A percentile compares a stretch with the other conserved stretches of the same genome.
phyloP scores from a whole-genome alignment of 53 echinoderm and acorn worm genomes.

The Henricia sp. region DNA sequence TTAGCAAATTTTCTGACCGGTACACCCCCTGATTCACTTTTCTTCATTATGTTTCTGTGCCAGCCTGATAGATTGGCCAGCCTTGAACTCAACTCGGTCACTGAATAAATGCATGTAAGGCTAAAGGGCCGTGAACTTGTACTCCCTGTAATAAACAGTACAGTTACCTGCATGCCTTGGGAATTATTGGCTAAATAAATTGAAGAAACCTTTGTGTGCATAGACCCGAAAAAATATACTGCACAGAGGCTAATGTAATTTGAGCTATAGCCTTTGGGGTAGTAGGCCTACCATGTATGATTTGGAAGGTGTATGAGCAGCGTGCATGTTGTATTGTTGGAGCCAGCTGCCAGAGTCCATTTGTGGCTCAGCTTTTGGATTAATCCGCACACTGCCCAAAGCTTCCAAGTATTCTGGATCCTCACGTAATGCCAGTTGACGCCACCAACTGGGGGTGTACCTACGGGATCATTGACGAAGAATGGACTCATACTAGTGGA shows the following conservation, averaged over 20 bases:
- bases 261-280: constrained; percentile 27
- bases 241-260: constrained; percentile 8
- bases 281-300: background rate
- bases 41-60: no score
- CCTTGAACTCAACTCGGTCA: constrained; percentile 42
- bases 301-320: no score
- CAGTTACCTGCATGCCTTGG: constrained; percentile 38
- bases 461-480: constrained; percentile 11
- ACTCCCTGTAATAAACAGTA: constrained; percentile 14
- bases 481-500: constrained; percentile 5
- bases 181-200: constrained; percentile 33
- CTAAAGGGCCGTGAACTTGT: background rate
- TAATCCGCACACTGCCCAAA: constrained; percentile 24
- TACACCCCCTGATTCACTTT: no score
- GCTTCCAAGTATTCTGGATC: constrained; percentile 32
- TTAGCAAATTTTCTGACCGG: no score
- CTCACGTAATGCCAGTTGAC: constrained; percentile 24
- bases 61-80: background rate
- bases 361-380: constrained; percentile 31
- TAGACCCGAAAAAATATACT: background rate
- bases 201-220: background rate
- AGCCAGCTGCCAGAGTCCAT: constrained; percentile 45
- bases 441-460: constrained; percentile 26
- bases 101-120: constrained; percentile 44
- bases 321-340: no score